A percentile compares a stretch with the other conserved stretches of the same genome.
Conservation (phyloP, 2,797 vertebrate species). For the Sebastes hopkinsi region DNA sequence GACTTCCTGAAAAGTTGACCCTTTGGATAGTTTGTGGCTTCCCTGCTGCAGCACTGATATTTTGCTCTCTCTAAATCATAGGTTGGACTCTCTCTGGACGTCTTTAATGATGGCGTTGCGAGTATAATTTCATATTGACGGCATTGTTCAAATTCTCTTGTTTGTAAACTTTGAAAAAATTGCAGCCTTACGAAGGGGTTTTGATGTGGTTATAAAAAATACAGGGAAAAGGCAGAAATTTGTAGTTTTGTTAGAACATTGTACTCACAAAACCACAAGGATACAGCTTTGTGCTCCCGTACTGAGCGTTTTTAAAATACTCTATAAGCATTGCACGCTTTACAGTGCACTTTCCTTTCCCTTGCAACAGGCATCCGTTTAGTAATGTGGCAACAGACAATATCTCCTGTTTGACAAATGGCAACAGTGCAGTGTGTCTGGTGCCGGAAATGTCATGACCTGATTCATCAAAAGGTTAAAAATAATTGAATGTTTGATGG, state of each 20-base stretch:
- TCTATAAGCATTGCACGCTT: neutral
- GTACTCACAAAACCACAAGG: neutral
- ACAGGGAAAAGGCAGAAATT: conserved; percentile 34
- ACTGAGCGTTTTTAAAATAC: neutral
- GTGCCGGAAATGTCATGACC: conserved; percentile 11
- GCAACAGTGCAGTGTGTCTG: neutral
- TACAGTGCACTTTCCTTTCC: neutral
- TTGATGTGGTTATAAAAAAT: conserved; percentile 45
- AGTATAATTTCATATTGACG: conserved; percentile 61
- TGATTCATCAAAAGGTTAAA: conserved; percentile 31
- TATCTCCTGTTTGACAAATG: neutral
- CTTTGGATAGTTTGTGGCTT: conserved; percentile 64
- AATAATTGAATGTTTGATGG: conserved; percentile 28
- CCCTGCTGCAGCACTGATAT: conserved; percentile 55
- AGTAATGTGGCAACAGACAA: neutral
- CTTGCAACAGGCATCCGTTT: neutral
- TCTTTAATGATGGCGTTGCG: conserved; percentile 61
- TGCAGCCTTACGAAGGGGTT: conserved; percentile 19
- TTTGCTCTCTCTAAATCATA: conserved; percentile 65
- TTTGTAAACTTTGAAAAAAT: conserved; percentile 61
- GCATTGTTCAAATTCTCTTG: conserved; percentile 61
- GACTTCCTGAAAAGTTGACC: conserved; percentile 71
- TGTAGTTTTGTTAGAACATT: neutral
- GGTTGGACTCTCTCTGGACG: conserved; percentile 51
- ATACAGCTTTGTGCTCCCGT: neutral